Evolutionary conservation across 2,888 invertebrate species (phyloP), one percentile per base, ranked within the genome.

Genomic region (Leptinotarsa rubiginosa): DNA sequence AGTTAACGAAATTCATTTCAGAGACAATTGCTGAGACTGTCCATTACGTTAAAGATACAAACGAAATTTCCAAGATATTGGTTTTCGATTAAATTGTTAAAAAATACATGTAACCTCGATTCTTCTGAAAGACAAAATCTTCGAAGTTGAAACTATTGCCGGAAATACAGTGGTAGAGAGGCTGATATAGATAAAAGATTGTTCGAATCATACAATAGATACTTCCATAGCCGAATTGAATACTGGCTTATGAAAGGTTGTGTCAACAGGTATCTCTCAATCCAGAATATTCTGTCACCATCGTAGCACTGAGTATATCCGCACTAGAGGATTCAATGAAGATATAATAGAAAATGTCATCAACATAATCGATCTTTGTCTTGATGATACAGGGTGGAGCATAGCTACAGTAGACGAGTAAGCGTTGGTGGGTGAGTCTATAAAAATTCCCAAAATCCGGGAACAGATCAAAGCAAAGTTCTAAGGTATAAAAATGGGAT

Each of bases 71-170:
- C 1, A 15, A 56, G 22, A 15, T 56, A 13, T 22, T 56, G 4
- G 56, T 56, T 56, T 56, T 22, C 1, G 56, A 56, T 13, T 15
- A 20, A 22, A 22, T 4, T 81, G 82, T 20, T 82, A 81, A 15
- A 82, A 83, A n/a, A 72, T 82, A 50, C 81, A 83, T 69, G 80
- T 83, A 1, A 82, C 82, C 1, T 67, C 83, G 18, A 76, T 82
- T 25, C 68, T 74, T 62, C 75, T 75, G 50, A 66, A 68, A 64
- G 71, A 69, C 66, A 75, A 75, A 22, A n/a, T 70, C 13, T 79
- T 77, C 54, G 56, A 56, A 22, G 56, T 56, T 2, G 12, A 56
- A 56, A 12, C 54, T 20, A 18, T 56, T 1, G 18, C 18, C 13
- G 54, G 54, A 20, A 20, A 54, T 20, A 54, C 54, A 2, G 3